A percentile compares a stretch with the other conserved stretches of the same genome.
Evolutionary conservation across 2,888 invertebrate genomes (phyloP).

Genomic region (Eristalis tenax): DNA sequence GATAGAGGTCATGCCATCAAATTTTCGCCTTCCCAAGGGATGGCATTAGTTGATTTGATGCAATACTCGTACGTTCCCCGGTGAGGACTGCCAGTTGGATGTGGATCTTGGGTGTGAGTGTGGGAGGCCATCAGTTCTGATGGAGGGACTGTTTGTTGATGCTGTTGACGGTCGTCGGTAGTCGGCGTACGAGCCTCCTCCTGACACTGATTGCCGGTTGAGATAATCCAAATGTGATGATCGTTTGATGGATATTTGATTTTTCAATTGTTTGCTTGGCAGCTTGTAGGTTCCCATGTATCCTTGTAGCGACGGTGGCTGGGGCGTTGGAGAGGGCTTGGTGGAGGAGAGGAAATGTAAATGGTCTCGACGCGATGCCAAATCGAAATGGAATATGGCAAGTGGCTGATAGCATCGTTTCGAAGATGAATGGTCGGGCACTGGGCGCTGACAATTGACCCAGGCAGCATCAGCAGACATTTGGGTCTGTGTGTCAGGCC

Average conservation of each 20-base stretch:
- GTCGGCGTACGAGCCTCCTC: conserved; percentile 34
- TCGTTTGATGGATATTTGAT: conserved; percentile 73
- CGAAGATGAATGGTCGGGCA: conserved; percentile 38
- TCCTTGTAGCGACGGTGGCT: neutral
- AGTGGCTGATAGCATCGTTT: conserved; percentile 52
- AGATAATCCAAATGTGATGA: conserved; percentile 74
- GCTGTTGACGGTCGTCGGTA: conserved; percentile 3
- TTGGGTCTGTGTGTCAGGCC: conserved; percentile 63
- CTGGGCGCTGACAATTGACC: conserved; percentile 17
- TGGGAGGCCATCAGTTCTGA: conserved; percentile 33
- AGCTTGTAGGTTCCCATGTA: conserved; percentile 60
- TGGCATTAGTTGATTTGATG: conserved; percentile 71
- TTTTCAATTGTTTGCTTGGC: conserved; percentile 72
- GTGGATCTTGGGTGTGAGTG: neutral
- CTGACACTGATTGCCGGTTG: conserved; percentile 73
- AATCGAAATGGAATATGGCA: conserved; percentile 66
- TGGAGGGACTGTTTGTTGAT: conserved; percentile 47
- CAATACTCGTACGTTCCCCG: conserved; percentile 39
- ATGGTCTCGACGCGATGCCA: conserved; percentile 56
- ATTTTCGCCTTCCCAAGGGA: conserved; percentile 67
- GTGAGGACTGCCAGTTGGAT: neutral
- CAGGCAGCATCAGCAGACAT: conserved; percentile 12
- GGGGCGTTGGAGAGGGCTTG: neutral
- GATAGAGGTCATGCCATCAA: conserved; percentile 71
- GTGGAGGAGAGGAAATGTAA: conserved; percentile 44